phyloP scores from a whole-genome alignment of 2,888 invertebrate species.

The Smittia sp. region DNA sequence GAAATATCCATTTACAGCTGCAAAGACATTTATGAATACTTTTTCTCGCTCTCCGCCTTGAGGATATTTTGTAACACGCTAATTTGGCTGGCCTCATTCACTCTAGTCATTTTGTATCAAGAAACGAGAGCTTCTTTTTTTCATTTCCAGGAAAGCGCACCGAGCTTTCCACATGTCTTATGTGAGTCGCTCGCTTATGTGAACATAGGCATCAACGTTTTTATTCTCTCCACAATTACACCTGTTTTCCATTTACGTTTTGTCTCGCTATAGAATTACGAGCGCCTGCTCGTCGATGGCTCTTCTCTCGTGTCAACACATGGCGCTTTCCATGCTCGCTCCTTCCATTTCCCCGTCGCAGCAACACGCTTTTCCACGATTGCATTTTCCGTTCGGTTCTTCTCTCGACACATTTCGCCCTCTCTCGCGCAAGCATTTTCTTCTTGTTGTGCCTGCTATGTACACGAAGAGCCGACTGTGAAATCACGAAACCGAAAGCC shows the following conservation, averaged over 20 bases:
- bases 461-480: not conserved
- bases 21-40: too few relatives aligned
- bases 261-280: not conserved
- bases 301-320: conserved; percentile 9
- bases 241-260: not conserved
- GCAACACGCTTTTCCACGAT: too few relatives aligned
- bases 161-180: not conserved
- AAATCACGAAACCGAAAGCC: not conserved
- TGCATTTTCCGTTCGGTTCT: not conserved
- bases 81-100: not conserved
- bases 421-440: not conserved
- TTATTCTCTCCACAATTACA: not conserved
- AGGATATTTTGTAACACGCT: not conserved
- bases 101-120: too few relatives aligned
- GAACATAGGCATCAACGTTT: not conserved
- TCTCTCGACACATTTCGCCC: not conserved
- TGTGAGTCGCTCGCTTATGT: not conserved
- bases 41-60: too few relatives aligned
- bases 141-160: not conserved
- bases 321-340: conserved; percentile 21
- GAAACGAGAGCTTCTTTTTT: not conserved
- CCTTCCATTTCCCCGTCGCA: not conserved
- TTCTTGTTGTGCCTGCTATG: not conserved
- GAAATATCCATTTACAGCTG: too few relatives aligned
- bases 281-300: not conserved